Conservation (phyloP, 2,113 vertebrate genomes). For the Rhegmatorhina hoffmannsi region DNA sequence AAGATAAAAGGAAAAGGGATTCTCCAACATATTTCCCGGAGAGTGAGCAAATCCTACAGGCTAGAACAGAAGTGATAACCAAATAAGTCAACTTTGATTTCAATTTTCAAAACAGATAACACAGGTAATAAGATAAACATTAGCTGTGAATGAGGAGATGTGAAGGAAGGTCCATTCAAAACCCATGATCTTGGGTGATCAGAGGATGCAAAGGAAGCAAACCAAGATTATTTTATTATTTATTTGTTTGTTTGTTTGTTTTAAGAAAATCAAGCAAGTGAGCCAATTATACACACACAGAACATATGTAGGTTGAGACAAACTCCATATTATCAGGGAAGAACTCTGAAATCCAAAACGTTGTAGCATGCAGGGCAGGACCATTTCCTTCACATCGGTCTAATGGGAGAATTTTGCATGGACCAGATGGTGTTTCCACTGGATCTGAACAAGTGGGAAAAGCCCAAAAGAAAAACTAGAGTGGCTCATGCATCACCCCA, state of each 20-base stretch:
- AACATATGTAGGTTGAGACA: neutral
- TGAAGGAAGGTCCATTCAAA: neutral
- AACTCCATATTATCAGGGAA: neutral
- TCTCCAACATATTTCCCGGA: neutral
- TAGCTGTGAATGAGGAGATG: neutral
- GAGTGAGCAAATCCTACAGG: neutral
- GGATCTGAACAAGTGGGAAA: neutral
- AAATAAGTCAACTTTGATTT: neutral
- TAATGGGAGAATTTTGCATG: neutral
- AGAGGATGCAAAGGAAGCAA: neutral
- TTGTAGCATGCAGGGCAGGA: rapidly evolving
- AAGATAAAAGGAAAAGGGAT: neutral
- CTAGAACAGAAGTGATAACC: neutral
- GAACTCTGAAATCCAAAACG: neutral
- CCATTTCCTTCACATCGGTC: neutral
- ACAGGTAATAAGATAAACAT: neutral
- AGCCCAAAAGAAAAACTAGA: neutral
- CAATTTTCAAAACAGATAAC: neutral
- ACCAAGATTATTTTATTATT: neutral
- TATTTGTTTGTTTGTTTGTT: neutral
- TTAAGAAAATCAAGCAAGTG: neutral
- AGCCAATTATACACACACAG: neutral
- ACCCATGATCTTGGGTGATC: neutral
- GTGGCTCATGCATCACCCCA: neutral
- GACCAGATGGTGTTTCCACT: neutral